Conservation (phyloP, 2,888 invertebrate species). For the Brachypterus glaber region DNA sequence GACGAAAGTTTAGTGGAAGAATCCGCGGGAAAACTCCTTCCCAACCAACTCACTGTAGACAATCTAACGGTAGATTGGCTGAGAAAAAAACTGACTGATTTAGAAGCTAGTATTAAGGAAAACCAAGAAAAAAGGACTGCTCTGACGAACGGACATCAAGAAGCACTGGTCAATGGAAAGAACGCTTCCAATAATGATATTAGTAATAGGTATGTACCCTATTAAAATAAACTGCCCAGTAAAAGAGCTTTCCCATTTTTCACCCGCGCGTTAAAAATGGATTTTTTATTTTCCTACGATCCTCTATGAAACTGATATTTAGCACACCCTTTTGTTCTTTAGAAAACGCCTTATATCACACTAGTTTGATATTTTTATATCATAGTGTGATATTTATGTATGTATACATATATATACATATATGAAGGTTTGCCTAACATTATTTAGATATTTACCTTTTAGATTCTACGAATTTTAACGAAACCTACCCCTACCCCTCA, state of each 20-base stretch:
- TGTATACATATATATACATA: too few relatives aligned
- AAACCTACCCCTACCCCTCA: too few relatives aligned
- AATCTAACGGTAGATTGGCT: constrained; percentile 88
- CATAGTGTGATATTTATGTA: too few relatives aligned
- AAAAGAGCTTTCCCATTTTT: too few relatives aligned
- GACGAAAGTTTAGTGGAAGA: constrained; percentile 83
- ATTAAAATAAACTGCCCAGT: too few relatives aligned
- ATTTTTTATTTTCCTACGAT: too few relatives aligned
- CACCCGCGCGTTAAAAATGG: too few relatives aligned
- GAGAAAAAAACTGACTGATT: constrained; percentile 65
- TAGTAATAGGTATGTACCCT: constrained; percentile 32
- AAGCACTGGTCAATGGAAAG: constrained; percentile 36
- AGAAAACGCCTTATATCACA: too few relatives aligned
- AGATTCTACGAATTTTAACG: not conserved
- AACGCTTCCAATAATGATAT: constrained; percentile 28
- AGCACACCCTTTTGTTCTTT: too few relatives aligned
- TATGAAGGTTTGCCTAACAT: too few relatives aligned
- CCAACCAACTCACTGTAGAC: constrained; percentile 84
- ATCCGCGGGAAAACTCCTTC: constrained; percentile 74
- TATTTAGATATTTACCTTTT: too few relatives aligned
- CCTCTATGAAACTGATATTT: too few relatives aligned
- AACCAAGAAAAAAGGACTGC: constrained; percentile 57
- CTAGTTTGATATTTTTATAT: constrained; percentile 1
- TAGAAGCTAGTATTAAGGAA: constrained; percentile 71
- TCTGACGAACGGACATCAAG: constrained; percentile 26